Evolutionary conservation across 2,113 vertebrate species (phyloP).

Genomic region (Neomonachus schauinslandi): DNA sequence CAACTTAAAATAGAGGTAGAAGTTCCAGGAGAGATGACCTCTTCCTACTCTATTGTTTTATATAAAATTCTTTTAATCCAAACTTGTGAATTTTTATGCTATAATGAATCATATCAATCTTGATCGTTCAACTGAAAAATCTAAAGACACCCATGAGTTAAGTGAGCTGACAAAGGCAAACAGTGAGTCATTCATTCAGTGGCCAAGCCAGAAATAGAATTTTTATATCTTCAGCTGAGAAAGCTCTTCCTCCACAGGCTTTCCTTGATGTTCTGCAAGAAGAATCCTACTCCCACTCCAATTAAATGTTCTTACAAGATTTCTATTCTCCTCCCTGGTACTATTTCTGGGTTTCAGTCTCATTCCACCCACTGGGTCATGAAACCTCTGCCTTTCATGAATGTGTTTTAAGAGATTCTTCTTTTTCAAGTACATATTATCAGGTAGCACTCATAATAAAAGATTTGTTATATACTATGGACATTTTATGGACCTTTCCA

Average conservation of each 20-base stretch:
- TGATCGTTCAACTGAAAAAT: slow-evolving; percentile 16
- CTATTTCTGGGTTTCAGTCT: background rate
- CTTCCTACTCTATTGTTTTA: background rate
- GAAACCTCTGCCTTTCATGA: slow-evolving; percentile 22
- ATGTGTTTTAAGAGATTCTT: slow-evolving; percentile 21
- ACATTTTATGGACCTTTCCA: background rate
- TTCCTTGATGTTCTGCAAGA: background rate
- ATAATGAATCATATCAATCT: slow-evolving; percentile 13
- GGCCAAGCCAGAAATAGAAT: slow-evolving; percentile 29
- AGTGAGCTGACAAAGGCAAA: background rate
- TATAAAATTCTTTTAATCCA: slow-evolving; percentile 12
- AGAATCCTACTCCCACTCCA: background rate
- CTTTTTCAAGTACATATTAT: slow-evolving; percentile 20
- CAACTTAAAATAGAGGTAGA: background rate
- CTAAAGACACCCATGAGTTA: background rate
- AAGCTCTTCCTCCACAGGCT: background rate
- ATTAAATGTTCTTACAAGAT: background rate
- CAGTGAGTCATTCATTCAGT: slow-evolving; percentile 15
- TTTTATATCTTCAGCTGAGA: background rate
- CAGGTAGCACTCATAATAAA: slow-evolving; percentile 9
- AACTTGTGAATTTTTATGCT: slow-evolving; percentile 39
- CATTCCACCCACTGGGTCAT: background rate
- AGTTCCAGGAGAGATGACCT: background rate
- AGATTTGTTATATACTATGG: background rate
- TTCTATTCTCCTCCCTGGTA: background rate